Conservation (phyloP, 2,888 invertebrate genomes). For the Eupeodes luniger region DNA sequence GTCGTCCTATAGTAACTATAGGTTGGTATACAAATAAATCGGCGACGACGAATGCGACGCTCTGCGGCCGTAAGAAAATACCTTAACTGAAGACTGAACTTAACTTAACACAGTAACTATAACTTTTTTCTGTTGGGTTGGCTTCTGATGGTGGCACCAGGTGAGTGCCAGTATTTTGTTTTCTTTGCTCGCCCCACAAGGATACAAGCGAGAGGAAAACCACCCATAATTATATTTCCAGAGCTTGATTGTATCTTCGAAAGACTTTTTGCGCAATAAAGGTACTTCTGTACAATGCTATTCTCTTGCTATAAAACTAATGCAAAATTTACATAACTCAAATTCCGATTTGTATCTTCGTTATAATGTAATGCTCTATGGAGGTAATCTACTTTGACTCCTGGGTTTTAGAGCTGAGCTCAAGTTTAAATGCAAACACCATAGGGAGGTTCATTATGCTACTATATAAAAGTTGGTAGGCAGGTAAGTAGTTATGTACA, state of each 20-base stretch:
- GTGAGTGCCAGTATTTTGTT: conserved; percentile 29
- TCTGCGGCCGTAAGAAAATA: conserved; percentile 18
- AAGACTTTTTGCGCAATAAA: conserved; percentile 8
- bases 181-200: conserved; percentile 7
- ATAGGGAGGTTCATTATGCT: conserved; percentile 6
- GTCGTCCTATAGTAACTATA: too few relatives aligned
- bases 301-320: conserved; percentile 16
- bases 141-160: conserved; percentile 29
- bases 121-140: background rate
- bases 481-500: background rate
- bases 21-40: conserved; percentile 28
- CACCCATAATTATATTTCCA: conserved; percentile 64
- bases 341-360: conserved; percentile 70
- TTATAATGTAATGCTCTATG: conserved; percentile 33
- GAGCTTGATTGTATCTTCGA: conserved; percentile 56
- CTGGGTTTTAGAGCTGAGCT: background rate
- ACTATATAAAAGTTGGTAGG: background rate
- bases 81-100: conserved; percentile 7
- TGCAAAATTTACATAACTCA: conserved; percentile 69
- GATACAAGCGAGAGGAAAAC: conserved; percentile 39
- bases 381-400: conserved; percentile 1
- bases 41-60: background rate
- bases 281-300: background rate
- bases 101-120: conserved; percentile 13
- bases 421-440: conserved; percentile 4